A percentile compares a stretch with the other conserved stretches of the same genome.
These are phyloP conservation scores for Crax fasciolata DNA, from an alignment of 2,797 vertebrate species.

Conservation along the genomic window DNA sequence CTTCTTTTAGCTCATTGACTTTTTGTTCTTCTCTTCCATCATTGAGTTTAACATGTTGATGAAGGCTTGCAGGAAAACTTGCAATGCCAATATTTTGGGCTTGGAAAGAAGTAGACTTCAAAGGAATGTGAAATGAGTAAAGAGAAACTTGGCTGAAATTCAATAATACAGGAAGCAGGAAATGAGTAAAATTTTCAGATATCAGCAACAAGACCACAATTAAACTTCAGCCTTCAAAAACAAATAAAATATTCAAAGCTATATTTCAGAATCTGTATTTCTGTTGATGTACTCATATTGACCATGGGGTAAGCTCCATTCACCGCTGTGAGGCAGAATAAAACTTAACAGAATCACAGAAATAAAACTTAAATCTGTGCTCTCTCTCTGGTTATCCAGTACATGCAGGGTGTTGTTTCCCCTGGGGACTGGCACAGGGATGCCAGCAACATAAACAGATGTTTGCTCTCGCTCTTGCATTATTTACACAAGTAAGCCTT, in stretches of 20 bases:
- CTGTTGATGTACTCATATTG: fast-evolving
- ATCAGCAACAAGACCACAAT: not conserved
- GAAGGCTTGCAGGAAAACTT: not conserved
- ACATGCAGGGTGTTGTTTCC: not conserved
- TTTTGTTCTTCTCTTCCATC: not conserved
- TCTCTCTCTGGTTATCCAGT: not conserved
- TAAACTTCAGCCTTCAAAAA: not conserved
- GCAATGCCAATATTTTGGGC: not conserved
- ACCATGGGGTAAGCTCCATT: not conserved
- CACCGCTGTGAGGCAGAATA: not conserved
- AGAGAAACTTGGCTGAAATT: not conserved
- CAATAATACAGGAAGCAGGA: not conserved
- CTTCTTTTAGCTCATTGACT: slow-evolving; percentile 2
- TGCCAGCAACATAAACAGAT: not conserved
- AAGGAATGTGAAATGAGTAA: not conserved
- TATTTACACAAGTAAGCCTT: not conserved
- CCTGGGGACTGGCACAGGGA: fast-evolving
- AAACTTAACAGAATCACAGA: not conserved
- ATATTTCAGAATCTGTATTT: not conserved
- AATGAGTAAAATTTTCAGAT: not conserved
- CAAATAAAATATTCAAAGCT: not conserved
- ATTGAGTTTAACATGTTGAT: not conserved
- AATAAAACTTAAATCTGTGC: not conserved
- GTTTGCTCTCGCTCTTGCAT: not conserved
- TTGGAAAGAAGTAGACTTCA: not conserved